Evolutionary conservation across 2,888 invertebrate genomes (phyloP).

Genomic region (Dendrolimus pini): DNA sequence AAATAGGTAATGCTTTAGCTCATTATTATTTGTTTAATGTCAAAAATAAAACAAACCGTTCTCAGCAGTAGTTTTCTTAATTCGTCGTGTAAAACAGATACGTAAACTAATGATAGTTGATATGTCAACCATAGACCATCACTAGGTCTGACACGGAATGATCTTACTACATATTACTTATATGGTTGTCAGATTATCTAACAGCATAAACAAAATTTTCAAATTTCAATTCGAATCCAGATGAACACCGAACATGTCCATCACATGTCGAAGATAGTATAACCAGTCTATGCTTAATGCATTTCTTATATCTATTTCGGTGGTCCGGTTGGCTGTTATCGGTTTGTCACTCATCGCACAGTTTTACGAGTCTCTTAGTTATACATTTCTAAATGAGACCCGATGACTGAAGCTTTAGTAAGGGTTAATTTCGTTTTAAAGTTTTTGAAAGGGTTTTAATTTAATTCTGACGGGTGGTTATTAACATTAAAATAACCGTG

Average conservation of each 20-base stretch:
- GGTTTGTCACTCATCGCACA: conserved; percentile 50
- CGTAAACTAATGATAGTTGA: no score
- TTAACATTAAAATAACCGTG: neutral
- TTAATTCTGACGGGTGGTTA: conserved; percentile 2
- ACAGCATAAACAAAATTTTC: no score
- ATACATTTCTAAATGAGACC: neutral
- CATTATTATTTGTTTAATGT: no score
- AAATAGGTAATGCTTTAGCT: no score
- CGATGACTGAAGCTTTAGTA: neutral
- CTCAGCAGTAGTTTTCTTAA: no score
- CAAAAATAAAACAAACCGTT: no score
- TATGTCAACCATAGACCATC: no score
- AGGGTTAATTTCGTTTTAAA: neutral
- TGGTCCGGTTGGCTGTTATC: conserved; percentile 50
- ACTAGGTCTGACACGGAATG: no score
- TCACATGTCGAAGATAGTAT: neutral
- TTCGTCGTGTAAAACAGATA: no score
- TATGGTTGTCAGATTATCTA: no score
- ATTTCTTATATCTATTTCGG: conserved; percentile 35
- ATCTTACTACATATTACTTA: no score
- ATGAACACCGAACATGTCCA: neutral
- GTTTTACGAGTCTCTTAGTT: conserved; percentile 38
- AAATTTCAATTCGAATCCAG: no score
- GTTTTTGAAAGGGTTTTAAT: neutral
- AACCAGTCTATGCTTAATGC: neutral